Percentiles rank a stretch among this genome's conserved stretches.
These are phyloP conservation scores for Clivina fossor DNA, from an alignment of 2,888 invertebrate species.

Conservation along the genomic window DNA sequence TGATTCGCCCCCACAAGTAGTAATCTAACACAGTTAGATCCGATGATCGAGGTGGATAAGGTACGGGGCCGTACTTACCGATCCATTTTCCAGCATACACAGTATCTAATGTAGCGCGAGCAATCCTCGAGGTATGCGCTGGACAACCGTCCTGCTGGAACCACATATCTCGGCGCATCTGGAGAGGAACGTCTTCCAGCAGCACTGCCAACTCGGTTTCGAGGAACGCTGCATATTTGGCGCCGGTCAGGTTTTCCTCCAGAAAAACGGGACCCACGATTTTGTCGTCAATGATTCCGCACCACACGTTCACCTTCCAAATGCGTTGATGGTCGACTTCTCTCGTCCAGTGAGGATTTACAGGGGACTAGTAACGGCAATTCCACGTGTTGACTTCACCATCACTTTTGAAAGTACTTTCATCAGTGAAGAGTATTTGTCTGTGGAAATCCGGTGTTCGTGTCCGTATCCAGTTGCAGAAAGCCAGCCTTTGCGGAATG, in stretches of 20 bases:
- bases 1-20: constrained; percentile 33
- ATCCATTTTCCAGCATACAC: constrained; percentile 37
- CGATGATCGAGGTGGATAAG: constrained; percentile 38
- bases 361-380: constrained; percentile 41
- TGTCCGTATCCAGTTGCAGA: background rate
- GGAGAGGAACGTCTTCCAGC: constrained; percentile 37
- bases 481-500: background rate
- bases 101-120: constrained; percentile 30
- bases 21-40: constrained; percentile 37
- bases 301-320: constrained; percentile 39
- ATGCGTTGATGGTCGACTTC: constrained; percentile 41
- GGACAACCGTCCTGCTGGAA: constrained; percentile 43
- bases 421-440: constrained; percentile 42
- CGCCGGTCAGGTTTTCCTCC: constrained; percentile 35
- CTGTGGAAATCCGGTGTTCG: constrained; percentile 4
- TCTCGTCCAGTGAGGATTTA: constrained; percentile 41
- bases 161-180: constrained; percentile 41
- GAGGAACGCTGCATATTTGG: constrained; percentile 35
- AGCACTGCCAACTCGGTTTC: constrained; percentile 31
- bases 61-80: constrained; percentile 37
- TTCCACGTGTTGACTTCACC: constrained; percentile 42
- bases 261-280: constrained; percentile 37
- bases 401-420: constrained; percentile 41
- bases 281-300: constrained; percentile 36
- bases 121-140: constrained; percentile 37